Base-by-base conservation (phyloP, 2,797 vertebrate species). In the Acrossocheilus fasciatus region DNA sequence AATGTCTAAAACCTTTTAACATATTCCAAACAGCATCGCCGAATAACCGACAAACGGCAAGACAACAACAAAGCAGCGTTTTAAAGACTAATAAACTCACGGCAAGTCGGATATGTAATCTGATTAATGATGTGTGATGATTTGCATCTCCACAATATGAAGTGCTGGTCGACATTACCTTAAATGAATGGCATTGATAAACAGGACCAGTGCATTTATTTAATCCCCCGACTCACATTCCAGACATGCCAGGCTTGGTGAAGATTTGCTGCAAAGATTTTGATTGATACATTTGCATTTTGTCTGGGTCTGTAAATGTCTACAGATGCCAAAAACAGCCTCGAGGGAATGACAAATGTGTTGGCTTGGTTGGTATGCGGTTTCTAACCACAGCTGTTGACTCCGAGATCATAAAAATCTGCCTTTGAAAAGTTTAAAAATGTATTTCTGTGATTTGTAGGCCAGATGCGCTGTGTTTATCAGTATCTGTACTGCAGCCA, bases 201-300 rank as follows among this genome's bases (percentile, higher is more conserved):
- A 45, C 47, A 11, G 4, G 20, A 17, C 39, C 41, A 39, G 30
- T 41, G 34, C 17, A 4, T 76, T 75, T 34, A 43, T 75, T 62
- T 34, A 17, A 9, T 30, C 36, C 4, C 7, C 2, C 4, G 10
- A 64, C 54, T 34, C 34, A 6, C 57, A 45, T 17, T 64, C 26
- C 36, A 41, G n/a, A 12, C 23, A 20, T n/a, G 11, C 14, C 66
- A 73, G 36, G 15, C 41, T n/a, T 47, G 12, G 17, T 83, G 18
- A 36, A 17, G 39, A 62, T 62, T 39, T 17, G 20, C 73, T 64
- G 41, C 11, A 36, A 34, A n/a, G 59, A 39, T 77, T 84, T 52
- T 84, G 82, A 84, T 68, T 66, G 72, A 68, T 39, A n/a, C 34
- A 68, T 84, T 68, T 77, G 82, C 82, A 84, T 84, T 77, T 84